These are phyloP conservation scores for Microcebus jonahi DNA, from an alignment of 2,113 vertebrate genomes.

Conservation along the genomic window DNA sequence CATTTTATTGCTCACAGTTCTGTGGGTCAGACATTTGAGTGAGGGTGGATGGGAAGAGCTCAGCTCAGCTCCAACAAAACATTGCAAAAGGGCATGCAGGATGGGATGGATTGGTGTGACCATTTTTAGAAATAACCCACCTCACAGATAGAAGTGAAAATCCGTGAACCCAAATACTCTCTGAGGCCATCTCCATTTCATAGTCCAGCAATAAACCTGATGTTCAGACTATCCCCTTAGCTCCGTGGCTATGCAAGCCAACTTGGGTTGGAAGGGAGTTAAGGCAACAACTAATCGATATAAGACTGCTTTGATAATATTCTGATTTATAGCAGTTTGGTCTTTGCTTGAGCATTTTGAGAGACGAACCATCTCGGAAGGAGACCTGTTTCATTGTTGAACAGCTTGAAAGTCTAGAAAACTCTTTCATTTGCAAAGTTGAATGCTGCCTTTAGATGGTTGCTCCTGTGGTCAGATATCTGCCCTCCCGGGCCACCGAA, in stretches of 20 bases:
- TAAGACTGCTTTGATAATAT: neutral
- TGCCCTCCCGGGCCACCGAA: neutral
- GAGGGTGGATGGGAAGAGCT: neutral
- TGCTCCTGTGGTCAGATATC: neutral
- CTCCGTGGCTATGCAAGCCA: neutral
- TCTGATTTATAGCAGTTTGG: neutral
- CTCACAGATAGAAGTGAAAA: neutral
- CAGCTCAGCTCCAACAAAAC: neutral
- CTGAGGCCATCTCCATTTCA: neutral
- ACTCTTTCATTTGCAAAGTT: neutral
- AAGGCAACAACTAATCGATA: neutral
- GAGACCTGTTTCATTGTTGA: neutral
- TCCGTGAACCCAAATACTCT: neutral
- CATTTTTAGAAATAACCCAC: neutral
- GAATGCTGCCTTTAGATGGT: neutral
- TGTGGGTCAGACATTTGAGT: neutral
- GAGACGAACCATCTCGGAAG: neutral
- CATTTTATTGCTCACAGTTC: neutral
- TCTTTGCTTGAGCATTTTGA: neutral
- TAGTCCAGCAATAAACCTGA: neutral
- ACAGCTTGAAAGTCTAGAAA: neutral
- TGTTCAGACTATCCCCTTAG: neutral
- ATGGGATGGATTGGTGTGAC: neutral
- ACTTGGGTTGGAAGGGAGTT: neutral
- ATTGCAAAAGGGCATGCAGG: neutral